Conservation (phyloP, 2,113 vertebrate genomes). For the Helogale parvula region DNA sequence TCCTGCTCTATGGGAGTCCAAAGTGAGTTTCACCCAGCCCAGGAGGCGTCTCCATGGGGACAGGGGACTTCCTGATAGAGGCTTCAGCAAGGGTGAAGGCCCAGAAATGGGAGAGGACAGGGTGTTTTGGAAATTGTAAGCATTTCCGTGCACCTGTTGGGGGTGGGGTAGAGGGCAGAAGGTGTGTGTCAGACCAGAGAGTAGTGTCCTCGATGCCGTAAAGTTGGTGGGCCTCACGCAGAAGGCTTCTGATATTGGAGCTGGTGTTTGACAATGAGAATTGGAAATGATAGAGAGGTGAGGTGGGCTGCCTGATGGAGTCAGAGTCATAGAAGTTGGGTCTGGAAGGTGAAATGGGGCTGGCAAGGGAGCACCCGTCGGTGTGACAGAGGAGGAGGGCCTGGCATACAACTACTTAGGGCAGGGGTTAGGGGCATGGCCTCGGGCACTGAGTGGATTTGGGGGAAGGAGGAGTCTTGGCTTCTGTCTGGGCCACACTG, state of each 20-base stretch:
- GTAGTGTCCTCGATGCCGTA: accelerated
- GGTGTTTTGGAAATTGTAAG: background rate
- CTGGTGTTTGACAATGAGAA: background rate
- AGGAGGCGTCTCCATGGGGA: background rate
- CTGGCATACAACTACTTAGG: no score
- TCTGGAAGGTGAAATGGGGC: no score
- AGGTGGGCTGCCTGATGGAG: accelerated
- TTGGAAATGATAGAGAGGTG: background rate
- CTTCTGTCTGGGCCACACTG: background rate
- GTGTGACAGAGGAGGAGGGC: accelerated
- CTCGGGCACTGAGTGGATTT: background rate
- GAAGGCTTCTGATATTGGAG: background rate
- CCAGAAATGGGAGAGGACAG: accelerated
- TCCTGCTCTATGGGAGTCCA: background rate
- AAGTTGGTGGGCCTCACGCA: background rate
- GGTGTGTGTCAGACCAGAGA: background rate
- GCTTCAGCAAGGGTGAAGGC: background rate
- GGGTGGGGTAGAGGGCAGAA: background rate
- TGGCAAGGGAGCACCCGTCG: accelerated
- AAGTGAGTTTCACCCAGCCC: accelerated
- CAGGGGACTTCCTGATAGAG: background rate
- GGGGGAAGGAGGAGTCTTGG: background rate
- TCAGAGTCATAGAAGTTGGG: background rate
- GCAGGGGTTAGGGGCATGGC: accelerated
- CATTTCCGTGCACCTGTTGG: accelerated